Base-by-base conservation (phyloP, 1,140 invertebrate genomes). In the Habropoda laboriosa region DNA sequence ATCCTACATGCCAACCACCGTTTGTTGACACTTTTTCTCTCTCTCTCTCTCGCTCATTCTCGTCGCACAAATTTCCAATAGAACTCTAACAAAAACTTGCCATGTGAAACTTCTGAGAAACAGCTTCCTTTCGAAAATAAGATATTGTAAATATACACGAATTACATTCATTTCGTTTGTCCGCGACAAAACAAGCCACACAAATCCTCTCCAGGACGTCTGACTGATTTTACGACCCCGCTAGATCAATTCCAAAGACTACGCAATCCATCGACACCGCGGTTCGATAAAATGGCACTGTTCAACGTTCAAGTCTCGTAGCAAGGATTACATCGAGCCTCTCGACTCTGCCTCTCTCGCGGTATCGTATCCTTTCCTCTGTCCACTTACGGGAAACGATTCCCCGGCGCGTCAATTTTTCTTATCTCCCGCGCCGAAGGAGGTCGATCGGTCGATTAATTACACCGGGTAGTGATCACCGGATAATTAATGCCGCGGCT, bases 381-480 rank as follows among this genome's bases (percentile, higher is more conserved):
- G 12, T 63, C 60, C 16, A 7, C 55, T 21, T 32, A 57, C 55
- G 30, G 47, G 8, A 51, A 71, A 30, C 38, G 71, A 32, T 57
- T 32, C 16, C 49, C 4, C 30, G 13, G n/a, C 35, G 38, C 24
- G 42, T 81, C 63, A 2, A 81, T 81, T 81, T 76, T 76, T 77
- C 42, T 76, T 77, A 83, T 81, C 71, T 35, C 57, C 38, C 55
- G 64, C 64, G 30, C 71, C 60, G 53, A 82, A 82, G 64, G 73
- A 57, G 67, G 66, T 64, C 67, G 81, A 83, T 78, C 66, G 79
- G 49, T 83, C 81, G 71, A 83, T 83, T 83, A 82, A 83, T 82
- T 78, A 78, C 73, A 72, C 49, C 40, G 72, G 40, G n/a, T n/a
- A 71, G 72, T 55, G 80, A 82, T 82, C 81, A 74, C 38, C 67